Evolutionary conservation across 1,140 invertebrate species (phyloP), one percentile per base, ranked within the genome.

Genomic region (Drosophila micromelanica): DNA sequence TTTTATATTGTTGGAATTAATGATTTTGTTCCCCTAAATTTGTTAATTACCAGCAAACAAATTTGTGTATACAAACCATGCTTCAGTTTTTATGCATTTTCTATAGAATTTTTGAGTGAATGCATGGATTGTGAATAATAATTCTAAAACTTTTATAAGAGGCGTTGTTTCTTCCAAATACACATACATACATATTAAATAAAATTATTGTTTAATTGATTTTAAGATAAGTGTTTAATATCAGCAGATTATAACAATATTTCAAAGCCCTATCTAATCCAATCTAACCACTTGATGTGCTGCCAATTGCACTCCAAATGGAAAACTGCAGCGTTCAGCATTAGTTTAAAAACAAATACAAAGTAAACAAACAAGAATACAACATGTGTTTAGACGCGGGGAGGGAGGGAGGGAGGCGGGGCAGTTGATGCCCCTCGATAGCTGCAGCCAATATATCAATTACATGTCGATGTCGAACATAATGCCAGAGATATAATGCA

Each of bases 11-110:
- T 84, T 82, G 84, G 70, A 65, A 89, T 89, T 89, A 89, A 89
- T 89, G 84, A 89, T 89, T 89, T 89, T 90, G 84, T 84, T 89
- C 84, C 79, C 79, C 76, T 90, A 89, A 89, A 90, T 89, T 84
- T 90, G 79, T 89, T 89, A 89, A 89, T 89, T 89, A 89, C 84
- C 68, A 80, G 85, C 80, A 84, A 84, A 89, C 79, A 89, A 84
- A 87, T 87, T 87, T 89, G 79, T 87, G 73, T 87, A 80, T 79
- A 87, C 79, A 87, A 87, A 84, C 79, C 84, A 73, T 79, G 79
- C 84, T 84, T 80, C 38, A 89, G 38, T 70, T 89, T 87, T 89
- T 72, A 89, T 89, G 84, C 79, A 84, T 89, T 89, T 89, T 89
- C 84, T 74, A 89, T 80, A 72, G 84, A 89, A 89, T 77, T 82